phyloP scores from a whole-genome alignment of 2,888 invertebrate species.

The Dicycla oo region DNA sequence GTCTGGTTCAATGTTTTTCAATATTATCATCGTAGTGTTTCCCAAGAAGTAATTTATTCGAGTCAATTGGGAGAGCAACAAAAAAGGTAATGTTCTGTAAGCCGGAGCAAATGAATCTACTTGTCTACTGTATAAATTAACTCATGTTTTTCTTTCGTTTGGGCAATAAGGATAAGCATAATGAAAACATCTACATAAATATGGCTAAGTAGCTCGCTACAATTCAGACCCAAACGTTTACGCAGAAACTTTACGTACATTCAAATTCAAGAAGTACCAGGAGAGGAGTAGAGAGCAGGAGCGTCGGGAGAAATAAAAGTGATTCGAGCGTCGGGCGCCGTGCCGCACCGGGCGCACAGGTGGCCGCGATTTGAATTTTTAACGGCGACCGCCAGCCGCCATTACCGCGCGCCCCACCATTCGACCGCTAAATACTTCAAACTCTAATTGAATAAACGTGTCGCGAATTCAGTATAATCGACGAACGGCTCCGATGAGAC shows the following conservation, averaged over 20 bases:
- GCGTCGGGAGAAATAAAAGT: conserved; percentile 55
- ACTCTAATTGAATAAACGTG: conserved; percentile 85
- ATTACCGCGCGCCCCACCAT: conserved; percentile 64
- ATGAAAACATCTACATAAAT: conserved; percentile 24
- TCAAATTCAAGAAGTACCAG: conserved; percentile 52
- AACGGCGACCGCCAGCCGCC: conserved; percentile 61
- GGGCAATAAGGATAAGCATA: conserved; percentile 11
- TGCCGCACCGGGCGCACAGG: conserved; percentile 56
- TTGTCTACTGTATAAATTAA: conserved; percentile 17
- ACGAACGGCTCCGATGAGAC: conserved; percentile 71
- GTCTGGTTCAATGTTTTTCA: neutral
- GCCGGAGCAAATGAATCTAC: conserved; percentile 11
- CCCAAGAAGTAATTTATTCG: conserved; percentile 21
- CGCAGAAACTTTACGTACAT: conserved; percentile 32
- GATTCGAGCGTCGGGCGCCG: conserved; percentile 33
- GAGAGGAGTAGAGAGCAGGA: conserved; percentile 34
- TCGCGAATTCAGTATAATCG: conserved; percentile 79
- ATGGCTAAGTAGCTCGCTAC: conserved; percentile 24
- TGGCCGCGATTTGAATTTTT: conserved; percentile 68
- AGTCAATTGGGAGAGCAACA: conserved; percentile 6
- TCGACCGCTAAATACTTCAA: conserved; percentile 79
- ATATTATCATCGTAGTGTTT: neutral
- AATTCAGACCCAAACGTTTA: conserved; percentile 33
- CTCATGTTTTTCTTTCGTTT: conserved; percentile 29
- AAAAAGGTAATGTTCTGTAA: conserved; percentile 30